phyloP scores from a whole-genome alignment of 2,113 vertebrate genomes.

The Serilophus lunatus region DNA sequence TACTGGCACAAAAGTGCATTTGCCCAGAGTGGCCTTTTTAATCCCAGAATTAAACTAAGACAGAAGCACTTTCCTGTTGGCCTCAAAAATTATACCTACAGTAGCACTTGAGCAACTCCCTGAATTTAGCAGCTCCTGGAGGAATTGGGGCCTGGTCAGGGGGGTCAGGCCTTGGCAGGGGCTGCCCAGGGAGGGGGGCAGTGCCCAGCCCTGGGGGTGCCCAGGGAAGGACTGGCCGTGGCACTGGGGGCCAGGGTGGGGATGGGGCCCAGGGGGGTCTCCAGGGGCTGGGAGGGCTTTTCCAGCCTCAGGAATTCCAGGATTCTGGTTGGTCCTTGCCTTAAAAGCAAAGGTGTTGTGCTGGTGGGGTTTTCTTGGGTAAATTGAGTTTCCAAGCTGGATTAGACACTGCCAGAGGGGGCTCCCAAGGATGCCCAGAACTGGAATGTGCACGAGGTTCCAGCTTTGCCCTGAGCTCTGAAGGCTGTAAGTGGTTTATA shows the following conservation, averaged over 20 bases:
- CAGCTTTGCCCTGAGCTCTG: rapidly evolving
- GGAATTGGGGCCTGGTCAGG: neutral
- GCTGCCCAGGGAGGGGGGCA: neutral
- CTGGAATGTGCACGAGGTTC: no score
- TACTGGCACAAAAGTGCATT: neutral
- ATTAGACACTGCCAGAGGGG: neutral
- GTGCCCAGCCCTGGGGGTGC: neutral
- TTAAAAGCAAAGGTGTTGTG: neutral
- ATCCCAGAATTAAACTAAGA: neutral
- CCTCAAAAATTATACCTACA: rapidly evolving
- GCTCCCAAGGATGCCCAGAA: neutral
- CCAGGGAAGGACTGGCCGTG: rapidly evolving
- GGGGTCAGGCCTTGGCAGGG: rapidly evolving
- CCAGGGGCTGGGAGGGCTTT: rapidly evolving
- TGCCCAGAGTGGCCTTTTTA: neutral
- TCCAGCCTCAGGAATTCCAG: rapidly evolving
- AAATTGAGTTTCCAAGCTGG: neutral
- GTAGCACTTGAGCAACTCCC: neutral
- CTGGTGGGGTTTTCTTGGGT: neutral
- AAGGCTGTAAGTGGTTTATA: neutral
- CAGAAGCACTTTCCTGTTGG: neutral
- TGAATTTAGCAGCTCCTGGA: neutral
- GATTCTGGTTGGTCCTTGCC: neutral
- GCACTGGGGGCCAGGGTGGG: neutral
- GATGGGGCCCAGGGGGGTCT: neutral